Evolutionary conservation across 2,888 invertebrate species (phyloP).

Genomic region (Lampropteryx suffumata): DNA sequence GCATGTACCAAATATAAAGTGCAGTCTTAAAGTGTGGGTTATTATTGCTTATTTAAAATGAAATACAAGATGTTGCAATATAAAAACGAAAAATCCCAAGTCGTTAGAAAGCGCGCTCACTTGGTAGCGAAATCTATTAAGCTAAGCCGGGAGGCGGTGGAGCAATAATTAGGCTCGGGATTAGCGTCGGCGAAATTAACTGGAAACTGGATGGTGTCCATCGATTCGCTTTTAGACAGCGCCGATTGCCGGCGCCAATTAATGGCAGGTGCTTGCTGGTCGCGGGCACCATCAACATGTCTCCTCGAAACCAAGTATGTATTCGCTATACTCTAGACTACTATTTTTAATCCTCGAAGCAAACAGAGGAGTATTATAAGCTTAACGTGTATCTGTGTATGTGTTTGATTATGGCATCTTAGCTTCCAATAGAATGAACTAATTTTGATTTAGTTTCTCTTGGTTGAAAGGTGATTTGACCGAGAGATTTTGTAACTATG

Average conservation of each 20-base stretch:
- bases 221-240: conserved; percentile 1
- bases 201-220: conserved; percentile 60
- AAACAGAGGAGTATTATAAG: too few species aligned
- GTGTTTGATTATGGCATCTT: too few species aligned
- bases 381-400: too few species aligned
- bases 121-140: conserved; percentile 28
- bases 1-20: too few species aligned
- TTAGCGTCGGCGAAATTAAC: conserved; percentile 73
- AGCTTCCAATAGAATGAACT: too few species aligned
- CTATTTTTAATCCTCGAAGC: too few species aligned
- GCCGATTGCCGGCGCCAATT: conserved; percentile 46
- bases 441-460: too few species aligned
- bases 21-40: too few species aligned
- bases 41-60: too few species aligned
- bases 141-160: conserved; percentile 35
- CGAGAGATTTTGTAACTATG: too few species aligned
- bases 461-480: too few species aligned
- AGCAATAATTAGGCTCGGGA: conserved; percentile 72
- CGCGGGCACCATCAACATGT: conserved; percentile 44
- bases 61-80: neutral
- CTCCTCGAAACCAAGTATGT: conserved; percentile 18
- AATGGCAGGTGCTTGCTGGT: conserved; percentile 48
- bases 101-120: neutral
- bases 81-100: neutral
- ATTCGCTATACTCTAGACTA: too few species aligned